phyloP scores from a whole-genome alignment of 1,140 invertebrate species.

The Tetranychus cinnabarinus region DNA sequence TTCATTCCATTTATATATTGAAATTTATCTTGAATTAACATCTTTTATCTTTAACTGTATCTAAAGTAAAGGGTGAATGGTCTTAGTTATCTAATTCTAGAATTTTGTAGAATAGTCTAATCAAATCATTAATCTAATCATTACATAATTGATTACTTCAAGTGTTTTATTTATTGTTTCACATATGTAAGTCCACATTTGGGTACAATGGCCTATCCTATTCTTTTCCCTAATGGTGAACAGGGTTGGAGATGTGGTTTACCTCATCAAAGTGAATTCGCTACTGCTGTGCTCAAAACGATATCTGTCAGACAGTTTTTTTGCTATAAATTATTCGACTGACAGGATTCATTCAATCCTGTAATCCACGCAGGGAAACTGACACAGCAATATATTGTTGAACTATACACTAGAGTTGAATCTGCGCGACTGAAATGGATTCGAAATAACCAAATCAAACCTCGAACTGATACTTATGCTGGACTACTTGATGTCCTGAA shows the following conservation, averaged over 20 bases:
- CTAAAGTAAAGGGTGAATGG: too few relatives aligned
- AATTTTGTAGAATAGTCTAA: too few relatives aligned
- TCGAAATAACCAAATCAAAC: slow-evolving; percentile 3
- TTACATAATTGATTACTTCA: too few relatives aligned
- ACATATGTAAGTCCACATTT: background rate
- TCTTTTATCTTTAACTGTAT: too few relatives aligned
- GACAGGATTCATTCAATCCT: slow-evolving; percentile 7
- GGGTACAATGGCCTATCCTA: slow-evolving; percentile 15
- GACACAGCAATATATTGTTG: slow-evolving; percentile 11
- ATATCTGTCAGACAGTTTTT: background rate
- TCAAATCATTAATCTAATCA: too few relatives aligned
- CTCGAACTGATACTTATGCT: slow-evolving; percentile 9
- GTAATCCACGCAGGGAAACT: slow-evolving; percentile 13
- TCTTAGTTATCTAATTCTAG: too few relatives aligned
- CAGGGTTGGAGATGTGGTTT: background rate
- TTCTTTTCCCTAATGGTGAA: slow-evolving; percentile 10
- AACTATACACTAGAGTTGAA: slow-evolving; percentile 8
- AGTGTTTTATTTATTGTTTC: too few relatives aligned
- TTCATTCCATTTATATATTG: too few relatives aligned
- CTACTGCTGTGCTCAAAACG: background rate
- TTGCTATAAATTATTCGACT: background rate
- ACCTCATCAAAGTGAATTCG: background rate
- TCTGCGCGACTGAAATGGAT: slow-evolving; percentile 4
- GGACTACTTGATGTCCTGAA: slow-evolving; percentile 6
- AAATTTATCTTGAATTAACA: too few relatives aligned